A percentile compares a stretch with the other conserved stretches of the same genome.
Conservation (phyloP, 2,113 vertebrate species). For the Eulacestoma nigropectus region DNA sequence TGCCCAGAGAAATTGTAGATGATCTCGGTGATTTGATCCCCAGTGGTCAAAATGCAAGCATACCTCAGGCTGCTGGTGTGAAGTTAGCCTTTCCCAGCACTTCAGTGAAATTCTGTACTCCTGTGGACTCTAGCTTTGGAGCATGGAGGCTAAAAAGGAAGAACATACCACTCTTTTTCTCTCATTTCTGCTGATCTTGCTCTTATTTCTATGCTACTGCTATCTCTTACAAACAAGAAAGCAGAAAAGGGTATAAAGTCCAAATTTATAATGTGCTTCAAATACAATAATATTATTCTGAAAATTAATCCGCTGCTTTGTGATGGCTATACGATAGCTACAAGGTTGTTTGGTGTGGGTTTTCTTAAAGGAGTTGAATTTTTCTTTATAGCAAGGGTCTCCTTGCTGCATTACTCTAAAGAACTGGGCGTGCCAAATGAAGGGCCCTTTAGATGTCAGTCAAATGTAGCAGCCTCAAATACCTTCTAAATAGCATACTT, state of each 20-base stretch:
- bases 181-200: not conserved
- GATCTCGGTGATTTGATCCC: not conserved
- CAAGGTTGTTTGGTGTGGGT: not conserved
- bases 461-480: not conserved
- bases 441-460: not conserved
- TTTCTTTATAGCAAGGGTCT: not conserved
- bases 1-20: not conserved
- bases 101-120: not conserved
- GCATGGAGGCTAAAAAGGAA: not conserved
- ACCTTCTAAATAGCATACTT: not conserved
- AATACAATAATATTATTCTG: not conserved
- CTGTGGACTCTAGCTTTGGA: not conserved
- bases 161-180: not conserved
- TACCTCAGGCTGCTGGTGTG: not conserved
- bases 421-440: not conserved
- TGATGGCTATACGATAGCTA: not conserved
- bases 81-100: not conserved
- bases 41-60: not conserved
- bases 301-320: not conserved
- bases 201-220: not conserved
- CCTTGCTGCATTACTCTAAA: not conserved
- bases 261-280: not conserved
- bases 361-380: not conserved
- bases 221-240: not conserved
- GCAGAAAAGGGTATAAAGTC: not conserved